Evolutionary conservation across 1,140 invertebrate species (phyloP), one percentile per base, ranked within the genome.

Genomic region (Lepidurus apus): DNA sequence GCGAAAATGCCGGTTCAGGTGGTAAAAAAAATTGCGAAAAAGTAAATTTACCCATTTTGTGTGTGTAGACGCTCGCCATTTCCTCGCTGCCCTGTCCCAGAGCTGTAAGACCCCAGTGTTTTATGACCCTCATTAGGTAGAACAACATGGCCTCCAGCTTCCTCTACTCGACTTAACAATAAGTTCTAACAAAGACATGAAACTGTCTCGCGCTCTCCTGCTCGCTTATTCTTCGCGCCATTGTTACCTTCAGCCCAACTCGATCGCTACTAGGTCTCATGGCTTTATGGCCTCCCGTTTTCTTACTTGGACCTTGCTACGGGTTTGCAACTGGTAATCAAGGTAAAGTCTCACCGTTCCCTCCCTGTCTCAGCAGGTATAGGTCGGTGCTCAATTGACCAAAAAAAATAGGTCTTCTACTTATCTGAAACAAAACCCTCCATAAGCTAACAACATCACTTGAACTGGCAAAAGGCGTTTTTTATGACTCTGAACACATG

Each of bases 81-180:
- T 7, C 17, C 6, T 13, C 13, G 0, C 21, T 65, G 53, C 21
- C 53, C 53, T 21, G 17, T 65, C 21, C 53, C 7, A 65, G 53
- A 13, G 21, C 53, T 13, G 21, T 13, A 65, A 65, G 45, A 21
- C 17, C 53, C 53, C 53, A 13, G 9, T 1, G 53, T 65, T 65
- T 65, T 65, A 65, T 65, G 53, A 7, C 53, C 53, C 53, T 65
- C 53, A 65, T 65, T 65, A 65, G 53, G 13, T 65, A 65, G 53
- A 65, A 65, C 53, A 65, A 65, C 53, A 65, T 65, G 53, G 53
- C 21, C 53, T 65, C 53, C 21, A 65, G 53, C 53, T 65, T 65
- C 53, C 21, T n/a, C 53, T 21, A 65, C 53, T 65, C 21, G 53
- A 65, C 53, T 34, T 34, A 21, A 21, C 53, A 13, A 21, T 65